A percentile compares a stretch with the other conserved stretches of the same genome.
These are phyloP conservation scores for Caenorhabditis macrosperma DNA, from an alignment of 2,888 invertebrate species.

Conservation along the genomic window DNA sequence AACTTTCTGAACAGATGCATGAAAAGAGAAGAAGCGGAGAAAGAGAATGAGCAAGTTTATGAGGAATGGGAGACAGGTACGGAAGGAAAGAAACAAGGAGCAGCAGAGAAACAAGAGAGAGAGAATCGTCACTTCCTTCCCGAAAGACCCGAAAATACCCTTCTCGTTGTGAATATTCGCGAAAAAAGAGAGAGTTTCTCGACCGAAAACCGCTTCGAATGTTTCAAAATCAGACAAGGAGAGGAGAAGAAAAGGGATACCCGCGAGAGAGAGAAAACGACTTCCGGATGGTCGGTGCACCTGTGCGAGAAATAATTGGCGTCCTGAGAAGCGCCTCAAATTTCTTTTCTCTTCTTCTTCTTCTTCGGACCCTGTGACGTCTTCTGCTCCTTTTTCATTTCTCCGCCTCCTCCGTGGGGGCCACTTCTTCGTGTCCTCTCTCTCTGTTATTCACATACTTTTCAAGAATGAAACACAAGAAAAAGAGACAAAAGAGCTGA, in stretches of 20 bases:
- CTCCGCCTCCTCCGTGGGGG: constrained; percentile 9
- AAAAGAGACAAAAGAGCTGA: constrained; percentile 19
- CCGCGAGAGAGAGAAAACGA: constrained; percentile 46
- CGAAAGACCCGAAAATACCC: constrained; percentile 26
- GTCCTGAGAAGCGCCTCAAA: constrained; percentile 47
- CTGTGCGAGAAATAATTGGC: constrained; percentile 57
- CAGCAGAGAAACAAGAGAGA: neutral
- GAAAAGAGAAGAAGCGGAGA: no score
- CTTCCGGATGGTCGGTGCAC: constrained; percentile 53
- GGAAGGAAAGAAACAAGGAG: constrained; percentile 4
- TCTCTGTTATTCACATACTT: neutral
- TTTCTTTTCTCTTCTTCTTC: constrained; percentile 30
- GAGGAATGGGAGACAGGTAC: no score
- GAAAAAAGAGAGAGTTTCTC: constrained; percentile 22
- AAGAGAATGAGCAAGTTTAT: no score
- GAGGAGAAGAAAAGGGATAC: constrained; percentile 47
- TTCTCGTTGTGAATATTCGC: constrained; percentile 5
- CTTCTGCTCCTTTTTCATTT: constrained; percentile 33
- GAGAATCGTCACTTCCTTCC: constrained; percentile 21
- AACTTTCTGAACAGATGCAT: no score
- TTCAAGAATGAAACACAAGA: constrained; percentile 35
- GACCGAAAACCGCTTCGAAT: constrained; percentile 41
- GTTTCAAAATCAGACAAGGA: constrained; percentile 47
- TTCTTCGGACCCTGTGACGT: constrained; percentile 42
- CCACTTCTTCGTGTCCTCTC: constrained; percentile 3